A percentile compares a stretch with the other conserved stretches of the same genome.
phyloP scores from a whole-genome alignment of 35 echinoderm and acorn worm species.

The Ophioderma brevispina region DNA sequence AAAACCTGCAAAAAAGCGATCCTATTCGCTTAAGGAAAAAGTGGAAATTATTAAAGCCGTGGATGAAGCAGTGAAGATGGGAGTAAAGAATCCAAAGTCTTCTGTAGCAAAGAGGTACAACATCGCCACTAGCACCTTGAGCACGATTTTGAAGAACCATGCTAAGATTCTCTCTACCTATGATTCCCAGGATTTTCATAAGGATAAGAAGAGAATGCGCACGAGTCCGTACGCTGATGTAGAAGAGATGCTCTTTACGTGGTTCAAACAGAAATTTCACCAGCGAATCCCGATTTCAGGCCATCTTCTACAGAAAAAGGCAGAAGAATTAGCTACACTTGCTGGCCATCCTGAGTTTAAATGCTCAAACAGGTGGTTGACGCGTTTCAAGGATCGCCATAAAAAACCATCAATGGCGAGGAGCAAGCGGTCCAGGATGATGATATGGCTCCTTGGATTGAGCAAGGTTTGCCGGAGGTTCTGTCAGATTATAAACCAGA shows the following conservation, averaged over 20 bases:
- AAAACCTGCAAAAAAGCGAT: not conserved
- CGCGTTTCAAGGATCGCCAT: slow-evolving; percentile 15
- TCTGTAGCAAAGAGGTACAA: not conserved
- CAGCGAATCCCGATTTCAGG: slow-evolving; percentile 4
- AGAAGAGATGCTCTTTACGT: not conserved
- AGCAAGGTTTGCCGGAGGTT: not conserved
- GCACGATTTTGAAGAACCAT: not conserved
- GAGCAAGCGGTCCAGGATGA: not conserved
- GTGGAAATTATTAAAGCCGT: not conserved
- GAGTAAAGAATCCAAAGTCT: not conserved
- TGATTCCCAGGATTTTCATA: not conserved
- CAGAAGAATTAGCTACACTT: not conserved
- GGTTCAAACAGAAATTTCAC: not conserved
- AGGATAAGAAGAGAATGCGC: not conserved
- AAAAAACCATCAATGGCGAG: slow-evolving; percentile 4
- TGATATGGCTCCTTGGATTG: not conserved
- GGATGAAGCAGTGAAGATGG: not conserved
- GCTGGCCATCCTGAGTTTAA: not conserved
- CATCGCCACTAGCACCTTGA: not conserved
- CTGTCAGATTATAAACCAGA: not conserved
- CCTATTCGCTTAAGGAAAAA: not conserved
- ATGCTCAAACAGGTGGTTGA: slow-evolving; percentile 5
- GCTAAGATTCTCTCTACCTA: not conserved
- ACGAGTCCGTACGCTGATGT: not conserved
- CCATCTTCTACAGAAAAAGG: not conserved